phyloP scores from a whole-genome alignment of 2,113 vertebrate genomes.

The Columbina picui region DNA sequence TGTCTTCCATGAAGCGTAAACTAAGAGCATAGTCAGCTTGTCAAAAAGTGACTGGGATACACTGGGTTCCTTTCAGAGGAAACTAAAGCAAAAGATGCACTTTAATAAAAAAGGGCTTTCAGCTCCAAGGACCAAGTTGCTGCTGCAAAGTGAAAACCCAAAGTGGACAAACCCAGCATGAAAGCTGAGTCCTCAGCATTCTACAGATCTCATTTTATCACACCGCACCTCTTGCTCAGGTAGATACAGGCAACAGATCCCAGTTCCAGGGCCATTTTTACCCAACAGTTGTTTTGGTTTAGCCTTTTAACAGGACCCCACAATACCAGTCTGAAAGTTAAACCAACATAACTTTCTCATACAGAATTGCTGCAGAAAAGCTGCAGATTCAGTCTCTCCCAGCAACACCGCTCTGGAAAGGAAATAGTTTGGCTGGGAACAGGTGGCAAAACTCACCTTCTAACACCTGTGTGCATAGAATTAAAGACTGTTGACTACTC shows the following conservation, averaged over 20 bases:
- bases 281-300: neutral
- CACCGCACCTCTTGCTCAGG: neutral
- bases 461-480: neutral
- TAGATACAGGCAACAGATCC: neutral
- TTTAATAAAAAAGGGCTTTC: neutral
- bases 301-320: neutral
- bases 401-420: neutral
- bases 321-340: neutral
- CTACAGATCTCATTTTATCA: neutral
- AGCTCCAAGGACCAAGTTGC: neutral
- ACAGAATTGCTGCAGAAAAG: neutral
- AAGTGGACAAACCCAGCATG: neutral
- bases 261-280: neutral
- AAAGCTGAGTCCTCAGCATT: neutral
- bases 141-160: neutral
- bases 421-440: neutral
- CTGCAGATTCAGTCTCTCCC: neutral
- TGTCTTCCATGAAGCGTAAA: neutral
- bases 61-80: neutral
- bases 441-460: neutral
- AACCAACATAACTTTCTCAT: neutral
- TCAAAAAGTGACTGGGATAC: neutral
- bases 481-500: neutral
- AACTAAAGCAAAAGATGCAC: neutral
- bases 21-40: neutral